Percentiles rank a stretch among this genome's conserved stretches.
Conservation (phyloP, 2,113 vertebrate genomes). For the Australoheros scitulus region DNA sequence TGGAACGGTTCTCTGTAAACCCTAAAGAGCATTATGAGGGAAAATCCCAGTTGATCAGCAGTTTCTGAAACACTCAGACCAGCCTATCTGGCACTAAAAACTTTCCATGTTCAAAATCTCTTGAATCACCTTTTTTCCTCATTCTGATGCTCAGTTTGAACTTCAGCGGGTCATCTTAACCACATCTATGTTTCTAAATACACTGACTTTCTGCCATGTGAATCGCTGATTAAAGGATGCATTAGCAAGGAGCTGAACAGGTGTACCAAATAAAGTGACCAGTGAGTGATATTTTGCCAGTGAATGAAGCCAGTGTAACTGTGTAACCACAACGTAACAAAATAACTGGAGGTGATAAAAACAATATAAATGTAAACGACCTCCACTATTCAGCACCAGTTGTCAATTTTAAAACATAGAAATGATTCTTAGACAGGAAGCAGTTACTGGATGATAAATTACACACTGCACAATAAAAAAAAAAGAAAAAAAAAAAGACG, state of each 20-base stretch:
- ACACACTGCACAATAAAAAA: fast-evolving
- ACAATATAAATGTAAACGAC: background rate
- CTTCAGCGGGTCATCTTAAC: background rate
- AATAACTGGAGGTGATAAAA: background rate
- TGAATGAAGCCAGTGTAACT: background rate
- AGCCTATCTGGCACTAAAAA: background rate
- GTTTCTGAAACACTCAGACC: background rate
- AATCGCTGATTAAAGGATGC: background rate
- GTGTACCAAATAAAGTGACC: background rate
- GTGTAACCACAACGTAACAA: background rate
- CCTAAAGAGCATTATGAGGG: no score
- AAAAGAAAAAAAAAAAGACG: background rate
- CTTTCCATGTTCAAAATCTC: background rate
- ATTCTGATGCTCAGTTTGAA: background rate
- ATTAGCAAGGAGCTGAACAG: background rate
- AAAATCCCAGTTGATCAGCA: background rate
- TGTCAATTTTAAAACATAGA: background rate
- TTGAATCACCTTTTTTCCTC: background rate
- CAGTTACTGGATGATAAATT: background rate
- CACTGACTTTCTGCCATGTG: background rate
- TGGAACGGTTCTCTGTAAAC: no score
- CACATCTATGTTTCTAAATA: background rate
- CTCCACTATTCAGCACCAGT: no score
- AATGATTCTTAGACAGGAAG: background rate
- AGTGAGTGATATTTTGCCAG: background rate